These are phyloP conservation scores for Himalopsyche anomala DNA, from an alignment of 2,888 invertebrate species.

Conservation along the genomic window DNA sequence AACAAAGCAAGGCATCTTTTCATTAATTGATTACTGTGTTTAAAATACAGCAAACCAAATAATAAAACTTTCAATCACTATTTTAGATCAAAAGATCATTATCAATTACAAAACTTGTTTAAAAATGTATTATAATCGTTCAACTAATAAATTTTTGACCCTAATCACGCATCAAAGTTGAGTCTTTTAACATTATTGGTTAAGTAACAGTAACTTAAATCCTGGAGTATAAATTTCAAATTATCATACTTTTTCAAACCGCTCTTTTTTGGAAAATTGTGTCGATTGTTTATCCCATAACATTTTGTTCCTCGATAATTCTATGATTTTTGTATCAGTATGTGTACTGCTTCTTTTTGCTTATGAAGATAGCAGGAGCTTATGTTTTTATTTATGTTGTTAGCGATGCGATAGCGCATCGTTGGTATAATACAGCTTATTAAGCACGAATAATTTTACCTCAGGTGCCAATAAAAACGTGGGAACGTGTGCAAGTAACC, in stretches of 20 bases:
- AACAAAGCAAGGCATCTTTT: too few species aligned
- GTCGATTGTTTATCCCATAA: too few species aligned
- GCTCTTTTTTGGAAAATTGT: background rate
- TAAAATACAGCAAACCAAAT: too few species aligned
- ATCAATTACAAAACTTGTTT: too few species aligned
- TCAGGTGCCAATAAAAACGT: background rate
- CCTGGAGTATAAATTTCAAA: background rate
- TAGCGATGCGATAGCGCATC: background rate
- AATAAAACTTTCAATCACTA: too few species aligned
- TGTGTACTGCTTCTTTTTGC: background rate
- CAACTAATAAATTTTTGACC: too few species aligned
- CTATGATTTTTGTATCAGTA: background rate
- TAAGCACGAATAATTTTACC: background rate
- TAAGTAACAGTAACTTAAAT: background rate
- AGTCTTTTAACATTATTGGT: too few species aligned
- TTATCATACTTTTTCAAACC: background rate
- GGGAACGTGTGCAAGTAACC: background rate
- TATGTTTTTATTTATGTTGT: conserved; percentile 7
- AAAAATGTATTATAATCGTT: too few species aligned
- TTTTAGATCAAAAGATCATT: too few species aligned
- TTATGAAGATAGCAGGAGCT: background rate
- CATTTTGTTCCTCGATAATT: background rate
- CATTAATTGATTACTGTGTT: too few species aligned
- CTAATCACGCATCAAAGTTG: too few species aligned
- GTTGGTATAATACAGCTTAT: conserved; percentile 28